These are phyloP conservation scores for Pterocles burchelli DNA, from an alignment of 2,113 vertebrate genomes.

Conservation along the genomic window DNA sequence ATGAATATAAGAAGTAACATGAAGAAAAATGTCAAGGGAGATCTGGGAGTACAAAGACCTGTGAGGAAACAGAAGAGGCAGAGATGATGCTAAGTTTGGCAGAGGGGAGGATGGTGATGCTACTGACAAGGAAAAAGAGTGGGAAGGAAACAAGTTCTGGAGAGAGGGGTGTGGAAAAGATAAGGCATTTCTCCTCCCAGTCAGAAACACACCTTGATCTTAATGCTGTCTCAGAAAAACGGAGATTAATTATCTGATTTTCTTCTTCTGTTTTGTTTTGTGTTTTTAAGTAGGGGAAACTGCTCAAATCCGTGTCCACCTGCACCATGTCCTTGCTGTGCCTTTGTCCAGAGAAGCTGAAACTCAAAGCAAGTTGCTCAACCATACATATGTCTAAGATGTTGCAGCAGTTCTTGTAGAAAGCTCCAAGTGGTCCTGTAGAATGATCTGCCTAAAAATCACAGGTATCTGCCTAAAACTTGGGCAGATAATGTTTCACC, in stretches of 20 bases:
- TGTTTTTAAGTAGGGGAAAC: not conserved
- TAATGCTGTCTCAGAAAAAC: not conserved
- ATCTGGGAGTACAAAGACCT: not conserved
- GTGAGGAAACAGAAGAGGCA: not conserved
- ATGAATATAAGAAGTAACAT: not conserved
- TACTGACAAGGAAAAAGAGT: not conserved
- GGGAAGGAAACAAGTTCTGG: not conserved
- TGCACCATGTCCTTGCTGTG: not conserved
- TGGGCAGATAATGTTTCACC: not conserved
- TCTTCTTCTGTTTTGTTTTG: not conserved
- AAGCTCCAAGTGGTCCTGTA: not conserved
- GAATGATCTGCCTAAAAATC: not conserved
- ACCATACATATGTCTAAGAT: not conserved
- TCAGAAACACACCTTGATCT: not conserved
- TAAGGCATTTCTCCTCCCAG: not conserved
- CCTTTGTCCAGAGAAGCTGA: not conserved
- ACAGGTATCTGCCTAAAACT: not conserved
- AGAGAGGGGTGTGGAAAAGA: not conserved
- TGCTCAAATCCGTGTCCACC: not conserved
- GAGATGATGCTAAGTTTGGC: conserved; percentile 7
- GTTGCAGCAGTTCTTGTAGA: not conserved
- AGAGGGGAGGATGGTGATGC: not conserved
- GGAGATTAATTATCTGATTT: not conserved
- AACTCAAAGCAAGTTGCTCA: not conserved
- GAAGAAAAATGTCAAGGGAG: not conserved